Evolutionary conservation across 2,797 vertebrate genomes (phyloP), one percentile per base, ranked within the genome.

Genomic region (Muscicapa comitata): DNA sequence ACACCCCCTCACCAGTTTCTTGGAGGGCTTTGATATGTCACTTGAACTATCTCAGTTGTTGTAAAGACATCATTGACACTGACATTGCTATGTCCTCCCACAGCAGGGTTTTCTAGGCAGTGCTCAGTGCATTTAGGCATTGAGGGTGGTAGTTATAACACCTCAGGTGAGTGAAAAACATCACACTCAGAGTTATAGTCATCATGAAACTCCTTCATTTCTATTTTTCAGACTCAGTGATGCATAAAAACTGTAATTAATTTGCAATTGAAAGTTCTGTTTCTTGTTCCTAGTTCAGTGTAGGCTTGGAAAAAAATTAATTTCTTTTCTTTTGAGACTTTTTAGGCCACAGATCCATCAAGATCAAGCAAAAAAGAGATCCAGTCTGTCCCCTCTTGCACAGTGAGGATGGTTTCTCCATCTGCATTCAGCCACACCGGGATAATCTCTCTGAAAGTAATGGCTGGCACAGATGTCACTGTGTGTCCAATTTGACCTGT

Each of bases 401-500:
- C 8, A 17, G 81, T 47, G 31, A 63, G 35, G 16, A 59, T 40
- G 78, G 47, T 70, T 83, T 77, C 88, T 62, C 79, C 3, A 3
- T 58, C 48, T 81, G 62, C 24, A 43, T 78, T 90, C 54, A 90
- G 47, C 26, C 73, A 88, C 72, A 93, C 51, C 73, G 70, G 66
- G 25, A 26, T 8, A 86, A 43, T 76, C 55, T 42, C 31, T 88
- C 80, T 73, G 66, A 86, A 84, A 91, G 73, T 65, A 84, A 33
- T 4, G 51, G 54, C 43, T 84, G 73, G 48, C 77, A 87, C 63
- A 90, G 74, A 81, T 70, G 76, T 73, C 73, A 81, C 82, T 47
- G 21, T 10, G 24, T 40, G 66, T 90, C 82, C 80, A 88, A 95
- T 92, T 80, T 90, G 92, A 90, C 73, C 85, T 77, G 72, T 26